Conservation (phyloP, 2,888 invertebrate genomes). For the Scelioninae gen. 1 region DNA sequence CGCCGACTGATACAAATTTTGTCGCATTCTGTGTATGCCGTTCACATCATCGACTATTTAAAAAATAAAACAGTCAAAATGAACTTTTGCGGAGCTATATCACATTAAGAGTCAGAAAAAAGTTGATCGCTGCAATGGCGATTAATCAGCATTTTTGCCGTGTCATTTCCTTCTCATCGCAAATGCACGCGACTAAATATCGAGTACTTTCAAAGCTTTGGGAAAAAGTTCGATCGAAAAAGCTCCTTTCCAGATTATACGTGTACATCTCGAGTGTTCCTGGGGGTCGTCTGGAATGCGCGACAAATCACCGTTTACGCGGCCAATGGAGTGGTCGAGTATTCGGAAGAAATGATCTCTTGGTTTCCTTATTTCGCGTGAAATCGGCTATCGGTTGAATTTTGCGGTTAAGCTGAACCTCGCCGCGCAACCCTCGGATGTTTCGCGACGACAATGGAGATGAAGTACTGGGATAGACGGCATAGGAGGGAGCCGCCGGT, state of each 20-base stretch:
- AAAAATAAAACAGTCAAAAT: slow-evolving; percentile 13
- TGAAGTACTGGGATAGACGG: slow-evolving; percentile 44
- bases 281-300: slow-evolving; percentile 33
- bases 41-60: neutral
- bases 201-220: neutral
- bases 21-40: neutral
- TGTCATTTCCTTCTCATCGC: slow-evolving; percentile 38
- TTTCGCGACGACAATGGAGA: slow-evolving; percentile 63
- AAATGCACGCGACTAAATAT: slow-evolving; percentile 34
- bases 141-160: slow-evolving; percentile 54
- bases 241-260: slow-evolving; percentile 42
- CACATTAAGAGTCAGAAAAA: slow-evolving; percentile 21
- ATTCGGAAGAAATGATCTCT: slow-evolving; percentile 59
- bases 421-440: slow-evolving; percentile 46
- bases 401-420: slow-evolving; percentile 3
- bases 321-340: slow-evolving; percentile 56
- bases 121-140: slow-evolving; percentile 12
- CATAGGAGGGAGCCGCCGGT: no score
- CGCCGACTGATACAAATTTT: slow-evolving; percentile 20
- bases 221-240: slow-evolving; percentile 30
- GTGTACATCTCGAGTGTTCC: slow-evolving; percentile 22
- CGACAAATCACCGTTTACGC: slow-evolving; percentile 67
- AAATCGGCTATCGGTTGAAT: slow-evolving; percentile 38
- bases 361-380: slow-evolving; percentile 60
- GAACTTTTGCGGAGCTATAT: neutral